Evolutionary conservation across 2,888 invertebrate species (phyloP).

Genomic region (Drosophila sordidula): DNA sequence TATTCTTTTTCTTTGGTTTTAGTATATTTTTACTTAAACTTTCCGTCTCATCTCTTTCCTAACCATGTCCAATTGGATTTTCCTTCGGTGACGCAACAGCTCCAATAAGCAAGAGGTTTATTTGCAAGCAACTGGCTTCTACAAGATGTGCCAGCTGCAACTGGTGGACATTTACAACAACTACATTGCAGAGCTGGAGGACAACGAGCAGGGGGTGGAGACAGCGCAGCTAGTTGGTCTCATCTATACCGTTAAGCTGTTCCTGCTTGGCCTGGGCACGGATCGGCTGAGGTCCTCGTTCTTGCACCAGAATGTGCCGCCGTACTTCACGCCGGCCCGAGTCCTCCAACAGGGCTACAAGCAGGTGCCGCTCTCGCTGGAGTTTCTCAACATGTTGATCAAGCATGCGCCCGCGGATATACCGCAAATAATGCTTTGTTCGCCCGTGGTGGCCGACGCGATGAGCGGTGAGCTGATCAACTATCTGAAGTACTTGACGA

Average conservation of each 20-base stretch:
- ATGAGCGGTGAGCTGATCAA: constrained; percentile 82
- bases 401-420: constrained; percentile 81
- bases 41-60: too few relatives aligned
- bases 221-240: constrained; percentile 75
- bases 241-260: constrained; percentile 83
- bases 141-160: constrained; percentile 84
- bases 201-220: constrained; percentile 47
- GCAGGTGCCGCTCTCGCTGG: constrained; percentile 79
- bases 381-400: constrained; percentile 83
- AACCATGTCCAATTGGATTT: neutral
- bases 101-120: constrained; percentile 83
- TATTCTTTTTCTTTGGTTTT: too few relatives aligned
- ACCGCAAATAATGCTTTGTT: constrained; percentile 81
- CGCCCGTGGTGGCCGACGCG: constrained; percentile 83
- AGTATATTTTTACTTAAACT: too few relatives aligned
- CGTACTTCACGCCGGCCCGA: constrained; percentile 74
- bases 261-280: constrained; percentile 79
- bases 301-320: constrained; percentile 77
- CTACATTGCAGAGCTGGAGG: constrained; percentile 73
- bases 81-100: constrained; percentile 45
- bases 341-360: constrained; percentile 72
- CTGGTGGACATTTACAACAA: constrained; percentile 80
- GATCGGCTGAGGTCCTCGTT: constrained; percentile 81
- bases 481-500: constrained; percentile 76
- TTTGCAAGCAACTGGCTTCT: constrained; percentile 84